phyloP scores from a whole-genome alignment of 2,113 vertebrate genomes.

The Cebidichthys violaceus region DNA sequence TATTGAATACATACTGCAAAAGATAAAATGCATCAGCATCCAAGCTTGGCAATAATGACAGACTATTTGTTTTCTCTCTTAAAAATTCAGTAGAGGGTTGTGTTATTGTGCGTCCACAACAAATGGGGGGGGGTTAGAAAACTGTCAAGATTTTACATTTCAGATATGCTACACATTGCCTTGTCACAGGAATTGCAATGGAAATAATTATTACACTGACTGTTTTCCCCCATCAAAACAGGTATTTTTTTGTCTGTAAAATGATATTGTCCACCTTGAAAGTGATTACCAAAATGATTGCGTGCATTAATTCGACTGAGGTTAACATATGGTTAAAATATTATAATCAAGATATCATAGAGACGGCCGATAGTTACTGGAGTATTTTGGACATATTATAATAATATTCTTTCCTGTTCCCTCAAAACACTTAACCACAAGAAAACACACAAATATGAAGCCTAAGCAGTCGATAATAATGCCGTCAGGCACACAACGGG shows the following conservation, averaged over 20 bases:
- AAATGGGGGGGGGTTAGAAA: neutral
- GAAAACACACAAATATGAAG: neutral
- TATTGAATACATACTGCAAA: conserved; percentile 15
- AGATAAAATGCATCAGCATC: conserved; percentile 30
- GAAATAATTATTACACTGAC: neutral
- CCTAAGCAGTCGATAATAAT: neutral
- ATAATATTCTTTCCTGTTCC: neutral
- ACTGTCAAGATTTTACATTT: conserved; percentile 14
- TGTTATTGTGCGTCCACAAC: neutral
- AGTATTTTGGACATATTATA: neutral
- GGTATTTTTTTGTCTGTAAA: neutral
- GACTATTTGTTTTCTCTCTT: conserved; percentile 37
- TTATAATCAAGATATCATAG: neutral
- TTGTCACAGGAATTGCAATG: neutral
- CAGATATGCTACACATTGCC: neutral
- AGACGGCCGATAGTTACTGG: neutral
- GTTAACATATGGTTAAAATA: neutral
- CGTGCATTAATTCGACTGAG: neutral
- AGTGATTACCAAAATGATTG: neutral
- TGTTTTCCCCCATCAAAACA: neutral
- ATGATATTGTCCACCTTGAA: neutral
- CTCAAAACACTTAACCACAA: conserved; percentile 6
- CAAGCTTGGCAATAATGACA: conserved; percentile 23
- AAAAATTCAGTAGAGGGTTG: neutral
- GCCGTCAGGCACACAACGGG: neutral